Conservation (phyloP, 1,140 invertebrate species). For the Charaxes varanes region DNA sequence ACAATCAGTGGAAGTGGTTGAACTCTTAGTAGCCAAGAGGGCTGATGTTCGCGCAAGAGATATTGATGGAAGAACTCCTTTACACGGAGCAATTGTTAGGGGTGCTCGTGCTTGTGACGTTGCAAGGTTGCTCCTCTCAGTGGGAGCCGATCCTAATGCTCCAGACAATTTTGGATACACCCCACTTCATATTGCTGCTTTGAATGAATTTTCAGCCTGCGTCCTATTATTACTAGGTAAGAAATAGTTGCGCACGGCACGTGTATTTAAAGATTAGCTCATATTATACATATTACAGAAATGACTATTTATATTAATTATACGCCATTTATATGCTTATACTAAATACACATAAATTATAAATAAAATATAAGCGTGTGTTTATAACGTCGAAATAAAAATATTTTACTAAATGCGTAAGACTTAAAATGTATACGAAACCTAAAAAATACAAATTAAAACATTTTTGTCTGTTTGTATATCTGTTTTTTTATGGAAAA, state of each 20-base stretch:
- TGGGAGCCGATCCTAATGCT: constrained; percentile 85
- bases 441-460: too few species aligned
- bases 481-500: too few species aligned
- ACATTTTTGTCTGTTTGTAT: too few species aligned
- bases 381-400: too few species aligned
- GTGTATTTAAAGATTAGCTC: too few species aligned
- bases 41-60: constrained; percentile 80
- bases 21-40: constrained; percentile 77
- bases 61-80: constrained; percentile 81
- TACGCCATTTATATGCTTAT: too few species aligned
- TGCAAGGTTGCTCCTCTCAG: constrained; percentile 78
- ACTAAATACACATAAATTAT: too few species aligned
- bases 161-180: constrained; percentile 87
- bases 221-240: constrained; percentile 82
- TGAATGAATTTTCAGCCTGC: constrained; percentile 87
- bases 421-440: too few species aligned
- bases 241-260: constrained; percentile 4
- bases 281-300: too few species aligned
- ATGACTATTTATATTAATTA: too few species aligned
- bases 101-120: constrained; percentile 82
- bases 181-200: constrained; percentile 86
- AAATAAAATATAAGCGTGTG: too few species aligned
- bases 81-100: constrained; percentile 87
- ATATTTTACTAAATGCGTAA: too few species aligned
- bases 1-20: constrained; percentile 83